phyloP scores from a whole-genome alignment of 2,113 vertebrate genomes.

The Acanthisitta chloris region DNA sequence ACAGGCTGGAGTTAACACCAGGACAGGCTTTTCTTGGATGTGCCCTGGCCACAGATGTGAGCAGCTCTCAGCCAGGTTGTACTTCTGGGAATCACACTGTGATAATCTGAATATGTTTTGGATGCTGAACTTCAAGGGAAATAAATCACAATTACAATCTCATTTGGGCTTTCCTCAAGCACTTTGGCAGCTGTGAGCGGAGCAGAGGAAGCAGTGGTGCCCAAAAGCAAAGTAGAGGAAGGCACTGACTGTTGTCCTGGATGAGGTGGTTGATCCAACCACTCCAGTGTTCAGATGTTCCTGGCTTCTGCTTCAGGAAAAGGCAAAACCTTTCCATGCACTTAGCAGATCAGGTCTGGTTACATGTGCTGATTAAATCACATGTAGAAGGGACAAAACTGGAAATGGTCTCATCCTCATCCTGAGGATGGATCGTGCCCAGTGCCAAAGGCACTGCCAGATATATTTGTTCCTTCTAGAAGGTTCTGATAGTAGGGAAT shows the following conservation, averaged over 20 bases:
- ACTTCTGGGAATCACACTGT: not conserved
- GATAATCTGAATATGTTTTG: not conserved
- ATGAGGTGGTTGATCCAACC: not conserved
- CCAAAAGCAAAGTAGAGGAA: not conserved
- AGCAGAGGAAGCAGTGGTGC: not conserved
- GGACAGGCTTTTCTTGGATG: not conserved
- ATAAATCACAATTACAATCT: conserved; percentile 30
- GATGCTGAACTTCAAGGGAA: conserved; percentile 6
- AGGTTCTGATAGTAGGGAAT: not conserved
- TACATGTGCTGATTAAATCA: not conserved
- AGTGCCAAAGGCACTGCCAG: not conserved
- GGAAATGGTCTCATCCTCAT: not conserved
- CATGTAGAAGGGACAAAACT: not conserved
- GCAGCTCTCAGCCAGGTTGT: not conserved
- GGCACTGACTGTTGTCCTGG: not conserved
- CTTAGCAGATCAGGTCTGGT: not conserved
- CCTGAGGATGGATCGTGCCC: not conserved
- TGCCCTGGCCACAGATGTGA: not conserved
- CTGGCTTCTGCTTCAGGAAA: not conserved
- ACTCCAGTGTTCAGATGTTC: not conserved
- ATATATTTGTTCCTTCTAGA: not conserved
- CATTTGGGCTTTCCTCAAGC: not conserved
- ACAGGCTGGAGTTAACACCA: not conserved
- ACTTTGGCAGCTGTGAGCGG: not conserved
- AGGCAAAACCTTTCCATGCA: not conserved